phyloP scores from a whole-genome alignment of 2,888 invertebrate genomes.

The Cataglyphis rosenhaueri region DNA sequence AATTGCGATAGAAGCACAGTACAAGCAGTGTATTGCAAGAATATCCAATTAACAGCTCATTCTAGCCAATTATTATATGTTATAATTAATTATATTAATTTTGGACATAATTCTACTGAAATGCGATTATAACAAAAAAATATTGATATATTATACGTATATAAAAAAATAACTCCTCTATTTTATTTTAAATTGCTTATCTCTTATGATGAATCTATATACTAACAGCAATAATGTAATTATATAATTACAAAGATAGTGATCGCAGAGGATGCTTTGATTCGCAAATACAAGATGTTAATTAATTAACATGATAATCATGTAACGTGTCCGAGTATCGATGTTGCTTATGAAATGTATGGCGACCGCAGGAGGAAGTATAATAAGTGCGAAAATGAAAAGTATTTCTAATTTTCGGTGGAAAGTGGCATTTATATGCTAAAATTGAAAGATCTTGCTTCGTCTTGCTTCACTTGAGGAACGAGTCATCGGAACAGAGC shows the following conservation, averaged over 20 bases:
- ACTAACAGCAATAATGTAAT: no score
- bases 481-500: slow-evolving; percentile 56
- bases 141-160: no score
- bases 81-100: slow-evolving; percentile 9
- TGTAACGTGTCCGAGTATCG: background rate
- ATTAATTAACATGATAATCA: background rate
- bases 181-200: background rate
- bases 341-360: slow-evolving; percentile 10
- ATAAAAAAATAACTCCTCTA: background rate
- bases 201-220: no score
- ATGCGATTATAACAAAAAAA: background rate
- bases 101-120: background rate
- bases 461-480: slow-evolving; percentile 63
- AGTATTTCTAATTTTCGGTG: slow-evolving; percentile 59
- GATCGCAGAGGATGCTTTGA: background rate
- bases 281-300: background rate
- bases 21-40: slow-evolving; percentile 15
- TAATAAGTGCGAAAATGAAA: slow-evolving; percentile 54
- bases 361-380: slow-evolving; percentile 46
- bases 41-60: slow-evolving; percentile 17
- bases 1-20: slow-evolving; percentile 34
- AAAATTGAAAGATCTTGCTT: slow-evolving; percentile 34
- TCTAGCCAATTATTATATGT: background rate
- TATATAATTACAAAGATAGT: background rate
- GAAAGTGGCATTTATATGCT: slow-evolving; percentile 63